Evolutionary conservation across 2,113 vertebrate species (phyloP).

Genomic region (Hymenochirus boettgeri): DNA sequence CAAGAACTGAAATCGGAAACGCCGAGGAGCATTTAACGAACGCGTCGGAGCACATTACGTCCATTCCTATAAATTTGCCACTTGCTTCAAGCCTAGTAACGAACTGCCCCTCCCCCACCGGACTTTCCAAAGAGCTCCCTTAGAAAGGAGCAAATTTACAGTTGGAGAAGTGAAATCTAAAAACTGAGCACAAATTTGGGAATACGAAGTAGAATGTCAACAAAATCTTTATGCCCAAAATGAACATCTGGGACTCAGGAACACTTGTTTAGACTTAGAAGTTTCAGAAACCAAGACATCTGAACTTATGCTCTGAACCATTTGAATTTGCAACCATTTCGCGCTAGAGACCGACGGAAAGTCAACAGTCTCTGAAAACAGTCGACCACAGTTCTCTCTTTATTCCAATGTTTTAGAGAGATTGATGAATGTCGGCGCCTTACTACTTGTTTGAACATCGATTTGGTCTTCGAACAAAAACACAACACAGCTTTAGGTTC

Average conservation of each 20-base stretch:
- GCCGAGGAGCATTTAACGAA: conserved; percentile 81
- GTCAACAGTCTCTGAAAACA: neutral
- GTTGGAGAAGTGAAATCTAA: conserved; percentile 59
- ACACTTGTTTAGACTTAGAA: conserved; percentile 61
- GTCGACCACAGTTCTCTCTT: neutral
- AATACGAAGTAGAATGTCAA: conserved; percentile 69
- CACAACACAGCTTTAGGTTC: conserved; percentile 20
- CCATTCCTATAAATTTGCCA: conserved; percentile 77
- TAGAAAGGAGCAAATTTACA: conserved; percentile 74
- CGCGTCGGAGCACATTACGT: conserved; percentile 66
- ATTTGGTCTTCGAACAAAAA: neutral
- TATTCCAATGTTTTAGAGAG: too few relatives aligned
- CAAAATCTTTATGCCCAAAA: conserved; percentile 74
- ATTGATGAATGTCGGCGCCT: too few relatives aligned
- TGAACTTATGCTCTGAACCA: conserved; percentile 56
- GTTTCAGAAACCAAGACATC: conserved; percentile 68
- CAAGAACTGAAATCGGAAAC: conserved; percentile 82
- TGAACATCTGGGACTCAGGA: conserved; percentile 65
- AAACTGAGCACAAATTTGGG: conserved; percentile 50
- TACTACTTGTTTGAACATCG: neutral
- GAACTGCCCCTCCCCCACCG: conserved; percentile 73
- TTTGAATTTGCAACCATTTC: conserved; percentile 11
- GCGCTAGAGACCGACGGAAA: neutral
- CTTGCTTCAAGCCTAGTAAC: conserved; percentile 78
- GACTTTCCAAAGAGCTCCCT: conserved; percentile 65